Evolutionary conservation across 2,113 vertebrate species (phyloP).

Genomic region (Takifugu bimaculatus): DNA sequence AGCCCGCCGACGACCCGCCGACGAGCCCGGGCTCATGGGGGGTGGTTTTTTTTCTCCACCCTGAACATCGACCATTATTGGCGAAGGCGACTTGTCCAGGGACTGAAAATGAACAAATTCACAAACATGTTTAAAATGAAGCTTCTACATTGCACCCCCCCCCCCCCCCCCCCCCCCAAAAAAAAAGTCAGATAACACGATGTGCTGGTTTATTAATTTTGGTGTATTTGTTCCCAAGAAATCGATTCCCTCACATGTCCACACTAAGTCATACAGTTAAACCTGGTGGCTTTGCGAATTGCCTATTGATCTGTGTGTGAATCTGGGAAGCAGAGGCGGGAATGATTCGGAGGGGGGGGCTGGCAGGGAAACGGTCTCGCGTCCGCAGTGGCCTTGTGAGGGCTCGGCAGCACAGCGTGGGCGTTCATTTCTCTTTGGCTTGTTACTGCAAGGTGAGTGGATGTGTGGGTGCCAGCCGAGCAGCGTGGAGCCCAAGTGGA

Average conservation of each 20-base stretch:
- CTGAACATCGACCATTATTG: not conserved
- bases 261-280: conserved; percentile 64
- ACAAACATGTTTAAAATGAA: not conserved
- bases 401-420: conserved; percentile 38
- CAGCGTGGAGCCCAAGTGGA: conserved; percentile 10
- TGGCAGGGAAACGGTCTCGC: conserved; percentile 22
- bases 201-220: conserved; percentile 59
- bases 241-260: conserved; percentile 65
- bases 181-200: conserved; percentile 25
- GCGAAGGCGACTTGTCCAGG: not conserved
- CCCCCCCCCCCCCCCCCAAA: not conserved
- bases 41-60: too few species aligned
- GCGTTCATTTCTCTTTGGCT: conserved; percentile 49
- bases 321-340: conserved; percentile 22
- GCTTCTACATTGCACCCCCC: not conserved
- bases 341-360: not conserved
- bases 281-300: conserved; percentile 65
- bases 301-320: conserved; percentile 66
- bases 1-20: conserved; percentile 7
- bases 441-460: conserved; percentile 25
- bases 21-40: too few species aligned
- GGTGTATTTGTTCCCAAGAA: conserved; percentile 65
- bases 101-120: not conserved
- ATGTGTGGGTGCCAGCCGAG: conserved; percentile 29
- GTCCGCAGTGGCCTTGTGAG: conserved; percentile 51